Evolutionary conservation across 2,797 vertebrate species (phyloP).

Genomic region (Naso thynnoides): DNA sequence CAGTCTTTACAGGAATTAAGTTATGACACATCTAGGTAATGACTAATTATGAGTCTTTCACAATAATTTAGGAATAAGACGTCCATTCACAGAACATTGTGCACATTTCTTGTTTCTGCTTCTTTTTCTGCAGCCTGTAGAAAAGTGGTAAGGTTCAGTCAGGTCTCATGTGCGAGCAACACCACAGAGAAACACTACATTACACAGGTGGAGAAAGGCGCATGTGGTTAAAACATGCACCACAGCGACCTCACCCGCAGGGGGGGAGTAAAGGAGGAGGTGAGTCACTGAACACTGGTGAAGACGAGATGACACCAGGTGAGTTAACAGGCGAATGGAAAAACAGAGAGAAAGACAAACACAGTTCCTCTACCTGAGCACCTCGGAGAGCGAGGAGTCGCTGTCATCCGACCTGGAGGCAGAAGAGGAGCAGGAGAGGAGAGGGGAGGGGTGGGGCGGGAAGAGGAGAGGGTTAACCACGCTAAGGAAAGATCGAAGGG

Average conservation of each 20-base stretch:
- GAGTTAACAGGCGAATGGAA: conserved; percentile 83
- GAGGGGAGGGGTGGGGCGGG: conserved; percentile 55
- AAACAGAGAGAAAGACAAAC: conserved; percentile 84
- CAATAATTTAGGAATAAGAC: background rate
- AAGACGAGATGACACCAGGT: conserved; percentile 70
- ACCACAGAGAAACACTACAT: conserved; percentile 54
- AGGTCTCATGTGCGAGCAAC: conserved; percentile 40
- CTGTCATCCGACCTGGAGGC: conserved; percentile 99
- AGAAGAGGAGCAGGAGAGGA: conserved; percentile 92
- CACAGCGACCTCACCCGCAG: conserved; percentile 55
- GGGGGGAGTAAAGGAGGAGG: conserved; percentile 11
- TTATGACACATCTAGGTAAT: background rate
- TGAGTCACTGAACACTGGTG: conserved; percentile 46
- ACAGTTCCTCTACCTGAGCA: conserved; percentile 97
- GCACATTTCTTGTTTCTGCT: background rate
- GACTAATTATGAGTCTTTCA: background rate
- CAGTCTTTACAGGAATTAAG: background rate
- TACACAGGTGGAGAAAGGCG: conserved; percentile 48
- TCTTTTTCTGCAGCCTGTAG: conserved; percentile 10
- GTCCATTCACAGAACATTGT: background rate
- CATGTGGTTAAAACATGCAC: conserved; percentile 77
- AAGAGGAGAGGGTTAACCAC: conserved; percentile 81
- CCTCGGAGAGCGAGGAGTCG: conserved; percentile 99
- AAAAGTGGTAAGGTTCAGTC: conserved; percentile 67
- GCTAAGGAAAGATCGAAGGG: conserved; percentile 76